Percentiles rank a stretch among this genome's conserved stretches.
phyloP scores from a whole-genome alignment of 53 echinoderm and acorn worm species.

The Paracentrotus lividus region DNA sequence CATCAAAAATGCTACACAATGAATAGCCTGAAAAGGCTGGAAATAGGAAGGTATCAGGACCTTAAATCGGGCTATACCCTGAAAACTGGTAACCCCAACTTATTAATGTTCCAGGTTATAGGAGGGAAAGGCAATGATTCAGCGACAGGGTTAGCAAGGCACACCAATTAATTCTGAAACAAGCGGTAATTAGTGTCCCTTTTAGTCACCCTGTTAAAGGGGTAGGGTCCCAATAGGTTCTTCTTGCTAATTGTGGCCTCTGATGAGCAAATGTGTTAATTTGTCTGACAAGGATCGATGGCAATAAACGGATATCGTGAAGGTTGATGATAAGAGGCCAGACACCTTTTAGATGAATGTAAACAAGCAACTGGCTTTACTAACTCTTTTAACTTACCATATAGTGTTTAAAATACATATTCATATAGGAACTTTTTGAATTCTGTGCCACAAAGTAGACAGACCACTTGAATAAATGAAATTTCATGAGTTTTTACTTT shows the following conservation, averaged over 20 bases:
- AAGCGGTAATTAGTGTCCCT: slow-evolving; percentile 31
- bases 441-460: neutral
- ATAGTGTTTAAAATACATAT: neutral
- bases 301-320: neutral
- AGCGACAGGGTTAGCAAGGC: neutral
- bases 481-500: too few relatives aligned
- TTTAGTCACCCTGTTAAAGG: slow-evolving; percentile 14
- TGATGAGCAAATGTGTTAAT: slow-evolving; percentile 38
- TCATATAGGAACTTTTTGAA: neutral
- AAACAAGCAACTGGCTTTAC: neutral
- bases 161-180: slow-evolving; percentile 28
- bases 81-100: neutral
- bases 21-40: too few relatives aligned
- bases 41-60: too few relatives aligned
- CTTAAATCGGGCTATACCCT: neutral
- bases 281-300: slow-evolving; percentile 13
- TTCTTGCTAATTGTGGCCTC: slow-evolving; percentile 30
- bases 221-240: slow-evolving; percentile 38
- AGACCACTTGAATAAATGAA: too few relatives aligned
- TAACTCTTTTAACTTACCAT: neutral
- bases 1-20: too few relatives aligned
- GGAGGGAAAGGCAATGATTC: neutral
- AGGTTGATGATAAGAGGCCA: neutral
- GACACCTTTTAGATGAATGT: neutral
- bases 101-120: neutral